phyloP scores from a whole-genome alignment of 2,797 vertebrate genomes.

The Holocentrus rufus region DNA sequence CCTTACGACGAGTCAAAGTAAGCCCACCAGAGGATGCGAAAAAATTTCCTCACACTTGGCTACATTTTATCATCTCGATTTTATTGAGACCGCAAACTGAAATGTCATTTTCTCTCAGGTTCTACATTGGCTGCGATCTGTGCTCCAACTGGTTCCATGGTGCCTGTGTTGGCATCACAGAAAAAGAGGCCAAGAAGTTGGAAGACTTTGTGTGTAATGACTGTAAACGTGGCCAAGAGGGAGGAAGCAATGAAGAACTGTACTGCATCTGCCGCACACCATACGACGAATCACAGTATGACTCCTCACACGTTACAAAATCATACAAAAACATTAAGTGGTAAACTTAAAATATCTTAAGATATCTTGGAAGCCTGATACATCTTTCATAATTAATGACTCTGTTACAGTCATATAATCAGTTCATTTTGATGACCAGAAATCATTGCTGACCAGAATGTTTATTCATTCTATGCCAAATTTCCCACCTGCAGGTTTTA shows the following conservation, averaged over 20 bases:
- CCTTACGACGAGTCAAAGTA: conserved; percentile 98
- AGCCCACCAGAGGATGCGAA: conserved; percentile 58
- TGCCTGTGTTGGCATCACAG: conserved; percentile 97
- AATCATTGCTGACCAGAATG: not conserved
- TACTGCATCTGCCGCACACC: conserved; percentile 99
- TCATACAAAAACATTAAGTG: not conserved
- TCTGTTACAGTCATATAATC: too few relatives aligned
- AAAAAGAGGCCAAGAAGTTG: conserved; percentile 99
- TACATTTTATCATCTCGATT: not conserved
- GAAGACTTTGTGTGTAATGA: conserved; percentile 99
- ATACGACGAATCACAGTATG: conserved; percentile 98
- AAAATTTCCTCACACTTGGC: too few relatives aligned
- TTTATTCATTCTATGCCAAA: fast-evolving
- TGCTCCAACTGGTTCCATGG: conserved; percentile 99
- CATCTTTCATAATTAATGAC: too few relatives aligned
- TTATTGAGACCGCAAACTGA: not conserved
- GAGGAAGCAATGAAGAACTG: conserved; percentile 88
- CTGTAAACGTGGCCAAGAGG: conserved; percentile 97
- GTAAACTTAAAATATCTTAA: not conserved
- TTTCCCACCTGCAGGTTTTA: conserved; percentile 86
- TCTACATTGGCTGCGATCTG: conserved; percentile 99
- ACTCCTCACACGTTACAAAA: conserved; percentile 1
- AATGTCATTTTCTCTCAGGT: conserved; percentile 81
- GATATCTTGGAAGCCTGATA: too few relatives aligned
- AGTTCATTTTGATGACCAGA: too few relatives aligned